A percentile compares a stretch with the other conserved stretches of the same genome.
Conservation (phyloP, 2,888 invertebrate genomes). For the Lasioglossum calceatum region DNA sequence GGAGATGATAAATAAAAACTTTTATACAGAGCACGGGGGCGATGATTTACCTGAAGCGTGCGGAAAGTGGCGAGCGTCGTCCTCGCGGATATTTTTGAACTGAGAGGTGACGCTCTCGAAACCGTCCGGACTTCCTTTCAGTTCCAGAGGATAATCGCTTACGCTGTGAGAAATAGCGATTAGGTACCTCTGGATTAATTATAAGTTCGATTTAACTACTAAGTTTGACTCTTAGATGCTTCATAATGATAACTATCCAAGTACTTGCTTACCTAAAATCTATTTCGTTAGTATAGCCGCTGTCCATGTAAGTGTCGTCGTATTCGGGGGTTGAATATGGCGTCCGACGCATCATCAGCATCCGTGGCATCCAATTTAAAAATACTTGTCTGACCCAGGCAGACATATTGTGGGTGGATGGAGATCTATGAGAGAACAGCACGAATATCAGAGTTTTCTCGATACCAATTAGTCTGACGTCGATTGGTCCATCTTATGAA, state of each 20-base stretch:
- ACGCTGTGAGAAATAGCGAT: slow-evolving; percentile 86
- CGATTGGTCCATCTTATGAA: background rate
- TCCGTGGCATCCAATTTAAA: slow-evolving; percentile 95
- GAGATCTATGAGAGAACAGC: slow-evolving; percentile 87
- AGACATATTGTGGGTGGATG: slow-evolving; percentile 97
- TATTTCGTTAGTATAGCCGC: slow-evolving; percentile 92
- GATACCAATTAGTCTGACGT: background rate
- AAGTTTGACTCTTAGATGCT: background rate
- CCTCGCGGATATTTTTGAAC: slow-evolving; percentile 87
- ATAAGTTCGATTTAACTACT: too few species aligned
- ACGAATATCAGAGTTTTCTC: slow-evolving; percentile 5
- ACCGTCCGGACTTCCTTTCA: slow-evolving; percentile 87
- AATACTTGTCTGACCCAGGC: slow-evolving; percentile 95
- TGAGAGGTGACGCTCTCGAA: slow-evolving; percentile 88
- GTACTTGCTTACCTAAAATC: slow-evolving; percentile 91
- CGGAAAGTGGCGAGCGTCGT: slow-evolving; percentile 86
- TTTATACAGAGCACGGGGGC: background rate
- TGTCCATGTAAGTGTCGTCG: slow-evolving; percentile 91
- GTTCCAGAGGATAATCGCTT: slow-evolving; percentile 89
- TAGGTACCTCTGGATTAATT: background rate
- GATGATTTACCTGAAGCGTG: slow-evolving; percentile 68
- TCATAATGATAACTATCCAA: background rate
- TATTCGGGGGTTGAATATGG: slow-evolving; percentile 94
- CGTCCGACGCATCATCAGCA: slow-evolving; percentile 96
- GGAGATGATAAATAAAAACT: slow-evolving; percentile 32